These are phyloP conservation scores for Semotilus atromaculatus DNA, from an alignment of 2,797 vertebrate genomes.

Conservation along the genomic window DNA sequence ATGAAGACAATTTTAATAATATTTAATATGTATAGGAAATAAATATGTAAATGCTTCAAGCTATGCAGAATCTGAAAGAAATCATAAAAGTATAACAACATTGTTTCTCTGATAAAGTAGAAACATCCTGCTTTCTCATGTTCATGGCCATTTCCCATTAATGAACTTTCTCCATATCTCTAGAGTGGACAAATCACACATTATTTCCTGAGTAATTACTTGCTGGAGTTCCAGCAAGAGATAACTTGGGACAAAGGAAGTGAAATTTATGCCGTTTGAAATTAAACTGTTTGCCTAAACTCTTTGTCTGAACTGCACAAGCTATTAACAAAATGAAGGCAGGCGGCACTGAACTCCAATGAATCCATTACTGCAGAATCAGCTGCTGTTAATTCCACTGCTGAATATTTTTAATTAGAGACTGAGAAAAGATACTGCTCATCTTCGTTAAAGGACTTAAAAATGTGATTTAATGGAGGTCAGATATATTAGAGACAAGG, in stretches of 20 bases:
- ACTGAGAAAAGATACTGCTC: slow-evolving; percentile 31
- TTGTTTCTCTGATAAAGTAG: slow-evolving; percentile 1
- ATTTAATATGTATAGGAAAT: not conserved
- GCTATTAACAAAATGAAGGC: slow-evolving; percentile 41
- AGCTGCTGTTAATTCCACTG: slow-evolving; percentile 28
- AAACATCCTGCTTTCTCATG: slow-evolving; percentile 19
- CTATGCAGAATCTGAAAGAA: not conserved
- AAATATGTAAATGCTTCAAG: not conserved
- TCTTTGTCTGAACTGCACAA: slow-evolving; percentile 18
- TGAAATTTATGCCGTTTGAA: slow-evolving; percentile 43
- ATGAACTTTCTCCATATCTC: slow-evolving; percentile 39
- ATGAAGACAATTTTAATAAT: not conserved
- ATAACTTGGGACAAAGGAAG: slow-evolving; percentile 50
- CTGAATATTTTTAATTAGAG: slow-evolving; percentile 37
- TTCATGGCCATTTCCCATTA: slow-evolving; percentile 46
- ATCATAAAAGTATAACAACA: slow-evolving; percentile 1
- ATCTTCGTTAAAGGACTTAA: slow-evolving; percentile 13
- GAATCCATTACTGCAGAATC: slow-evolving; percentile 33
- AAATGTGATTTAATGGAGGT: slow-evolving; percentile 41
- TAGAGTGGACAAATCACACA: slow-evolving; percentile 22
- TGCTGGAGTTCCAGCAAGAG: slow-evolving; percentile 20
- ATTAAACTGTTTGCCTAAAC: slow-evolving; percentile 51
- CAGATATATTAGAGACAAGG: slow-evolving; percentile 29
- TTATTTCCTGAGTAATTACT: slow-evolving; percentile 44
- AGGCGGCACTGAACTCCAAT: slow-evolving; percentile 17